Percentiles rank a stretch among this genome's conserved stretches.
Conservation (phyloP, 2,888 invertebrate species). For the Pandemis corylana region DNA sequence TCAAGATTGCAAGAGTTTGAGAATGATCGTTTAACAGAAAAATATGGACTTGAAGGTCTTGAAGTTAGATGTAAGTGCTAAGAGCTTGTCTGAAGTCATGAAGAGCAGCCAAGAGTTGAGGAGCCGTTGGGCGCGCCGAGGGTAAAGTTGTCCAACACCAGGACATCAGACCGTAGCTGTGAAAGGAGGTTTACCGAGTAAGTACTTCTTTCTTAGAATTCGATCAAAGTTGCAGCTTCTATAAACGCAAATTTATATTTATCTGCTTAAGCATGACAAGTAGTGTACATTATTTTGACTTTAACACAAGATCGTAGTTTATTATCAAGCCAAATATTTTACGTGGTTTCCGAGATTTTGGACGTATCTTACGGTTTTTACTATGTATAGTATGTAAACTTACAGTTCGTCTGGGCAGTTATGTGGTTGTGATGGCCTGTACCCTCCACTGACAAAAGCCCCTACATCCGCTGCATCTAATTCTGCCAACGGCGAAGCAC, state of each 20-base stretch:
- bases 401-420: slow-evolving; percentile 98
- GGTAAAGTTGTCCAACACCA: slow-evolving; percentile 89
- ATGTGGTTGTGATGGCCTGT: slow-evolving; percentile 94
- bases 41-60: background rate
- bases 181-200: slow-evolving; percentile 28
- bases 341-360: too few relatives aligned
- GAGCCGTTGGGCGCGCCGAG: slow-evolving; percentile 87
- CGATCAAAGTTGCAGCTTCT: background rate
- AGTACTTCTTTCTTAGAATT: background rate
- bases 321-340: background rate
- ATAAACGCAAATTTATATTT: too few relatives aligned
- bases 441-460: slow-evolving; percentile 94
- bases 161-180: slow-evolving; percentile 89
- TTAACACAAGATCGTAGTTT: background rate
- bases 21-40: background rate
- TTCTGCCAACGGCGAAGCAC: slow-evolving; percentile 95
- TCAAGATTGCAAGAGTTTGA: background rate
- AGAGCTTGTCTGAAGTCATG: slow-evolving; percentile 90
- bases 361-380: background rate
- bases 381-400: slow-evolving; percentile 70
- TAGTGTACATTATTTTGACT: background rate
- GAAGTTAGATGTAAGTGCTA: slow-evolving; percentile 86
- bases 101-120: slow-evolving; percentile 88
- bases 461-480: slow-evolving; percentile 97
- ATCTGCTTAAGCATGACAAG: background rate